Conservation (phyloP, 2,797 vertebrate species). For the Alectoris magna region DNA sequence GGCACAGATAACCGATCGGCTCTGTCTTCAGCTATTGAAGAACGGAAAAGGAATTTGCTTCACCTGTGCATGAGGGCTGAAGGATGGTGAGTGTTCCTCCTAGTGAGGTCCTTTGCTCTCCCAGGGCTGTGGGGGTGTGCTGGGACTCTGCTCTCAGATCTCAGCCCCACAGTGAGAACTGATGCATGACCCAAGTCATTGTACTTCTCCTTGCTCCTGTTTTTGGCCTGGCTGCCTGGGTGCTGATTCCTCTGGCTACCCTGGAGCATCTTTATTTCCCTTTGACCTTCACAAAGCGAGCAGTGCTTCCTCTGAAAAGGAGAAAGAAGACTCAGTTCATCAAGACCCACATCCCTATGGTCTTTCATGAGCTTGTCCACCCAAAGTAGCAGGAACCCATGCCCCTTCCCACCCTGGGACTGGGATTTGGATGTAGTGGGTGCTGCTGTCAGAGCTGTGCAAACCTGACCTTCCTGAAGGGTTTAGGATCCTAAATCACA, state of each 20-base stretch:
- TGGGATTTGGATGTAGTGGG: neutral
- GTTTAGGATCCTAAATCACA: neutral
- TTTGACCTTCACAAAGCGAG: neutral
- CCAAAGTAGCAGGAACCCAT: neutral
- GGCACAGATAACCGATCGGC: neutral
- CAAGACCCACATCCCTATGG: fast-evolving
- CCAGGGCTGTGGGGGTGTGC: neutral
- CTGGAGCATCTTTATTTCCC: neutral
- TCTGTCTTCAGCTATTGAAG: neutral
- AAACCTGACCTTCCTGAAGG: neutral
- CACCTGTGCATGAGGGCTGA: neutral
- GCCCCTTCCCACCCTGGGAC: fast-evolving
- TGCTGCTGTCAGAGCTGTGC: neutral
- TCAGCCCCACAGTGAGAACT: neutral
- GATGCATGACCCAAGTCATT: neutral
- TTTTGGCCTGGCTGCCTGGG: neutral
- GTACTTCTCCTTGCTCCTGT: neutral
- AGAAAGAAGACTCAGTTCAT: neutral
- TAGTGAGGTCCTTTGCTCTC: neutral
- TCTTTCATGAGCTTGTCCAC: neutral
- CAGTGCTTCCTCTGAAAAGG: neutral
- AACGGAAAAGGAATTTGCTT: neutral
- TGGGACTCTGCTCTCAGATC: too few relatives aligned
- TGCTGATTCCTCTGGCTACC: neutral
- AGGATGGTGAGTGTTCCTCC: neutral